Conservation (phyloP, 2,113 vertebrate genomes). For the Xyrauchen texanus region DNA sequence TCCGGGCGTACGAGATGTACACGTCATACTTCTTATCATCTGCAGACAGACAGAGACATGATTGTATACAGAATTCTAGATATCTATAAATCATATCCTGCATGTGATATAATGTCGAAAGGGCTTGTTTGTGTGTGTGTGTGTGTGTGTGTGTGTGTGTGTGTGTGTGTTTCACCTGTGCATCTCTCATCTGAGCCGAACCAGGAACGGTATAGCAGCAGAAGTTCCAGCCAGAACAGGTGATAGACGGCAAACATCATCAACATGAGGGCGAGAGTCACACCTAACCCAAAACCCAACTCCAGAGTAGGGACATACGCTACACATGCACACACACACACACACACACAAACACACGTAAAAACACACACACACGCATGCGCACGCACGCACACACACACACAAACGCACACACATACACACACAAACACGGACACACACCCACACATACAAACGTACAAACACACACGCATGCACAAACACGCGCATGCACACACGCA, state of each 20-base stretch:
- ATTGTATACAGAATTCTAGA: too few relatives aligned
- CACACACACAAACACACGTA: neutral
- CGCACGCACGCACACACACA: too few relatives aligned
- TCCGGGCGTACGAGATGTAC: slow-evolving; percentile 93
- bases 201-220: slow-evolving; percentile 91
- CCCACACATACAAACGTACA: too few relatives aligned
- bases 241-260: slow-evolving; percentile 86
- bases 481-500: too few relatives aligned
- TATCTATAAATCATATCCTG: too few relatives aligned
- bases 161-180: slow-evolving; percentile 75
- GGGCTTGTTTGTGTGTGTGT: too few relatives aligned
- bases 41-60: slow-evolving; percentile 54
- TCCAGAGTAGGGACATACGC: slow-evolving; percentile 81
- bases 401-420: too few relatives aligned
- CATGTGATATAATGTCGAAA: too few relatives aligned
- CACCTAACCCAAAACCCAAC: slow-evolving; percentile 85
- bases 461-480: too few relatives aligned
- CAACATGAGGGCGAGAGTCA: slow-evolving; percentile 81
- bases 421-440: too few relatives aligned
- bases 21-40: slow-evolving; percentile 94
- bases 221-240: slow-evolving; percentile 92
- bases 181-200: slow-evolving; percentile 91
- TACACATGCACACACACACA: slow-evolving; percentile 46
- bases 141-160: too few relatives aligned
- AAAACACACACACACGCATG: too few relatives aligned